Base-by-base conservation (phyloP, 2,797 vertebrate genomes). In the Loriculus beryllinus region DNA sequence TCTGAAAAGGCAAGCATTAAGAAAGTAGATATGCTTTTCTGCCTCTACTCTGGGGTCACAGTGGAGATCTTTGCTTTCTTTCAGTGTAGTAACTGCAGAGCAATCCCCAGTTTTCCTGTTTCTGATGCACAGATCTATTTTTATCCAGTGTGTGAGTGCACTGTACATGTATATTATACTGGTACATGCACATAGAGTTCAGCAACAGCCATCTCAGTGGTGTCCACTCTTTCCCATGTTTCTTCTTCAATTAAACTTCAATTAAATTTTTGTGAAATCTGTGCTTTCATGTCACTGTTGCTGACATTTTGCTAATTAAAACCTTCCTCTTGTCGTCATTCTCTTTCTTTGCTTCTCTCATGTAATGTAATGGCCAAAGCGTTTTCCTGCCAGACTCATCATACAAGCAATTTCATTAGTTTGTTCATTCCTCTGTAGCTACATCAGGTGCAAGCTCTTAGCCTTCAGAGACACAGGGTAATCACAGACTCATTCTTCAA, bases 401-500 rank as follows among this genome's bases (percentile, higher is more conserved):
- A 51, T 28, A 63, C 28, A 78, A 85, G 42, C 2, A 2, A 37
- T 87, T 92, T 95, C 86, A 43, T 68, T 69, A 28, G 42, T 85
- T 94, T 56, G 11, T 21, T 92, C 76, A 93, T 87, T 94, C 76
- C 22, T 94, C 57, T 81, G 62, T 65, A 54, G 85, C 51, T 80
- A 68, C 17, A 56, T 89, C 86, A 92, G 42, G 86, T 89, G 82
- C 2, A 33, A 88, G 80, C 71, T 74, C 59, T 65, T 77, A 77
- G 72, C 82, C 88, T 89, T 84, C 47, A 42, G 86, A 85, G 28
- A 62, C 52, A 25, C 49, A 81, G 78, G 72, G 59, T 93, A 92
- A 95, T 88, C 88, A 92, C 62, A 95, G 82, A 75, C 57, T 94
- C 62, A 67, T 63, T 71, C 84, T 54, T 75, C 56, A 62, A 83